Evolutionary conservation across 2,888 invertebrate species (phyloP).

Genomic region (Elysia crispata): DNA sequence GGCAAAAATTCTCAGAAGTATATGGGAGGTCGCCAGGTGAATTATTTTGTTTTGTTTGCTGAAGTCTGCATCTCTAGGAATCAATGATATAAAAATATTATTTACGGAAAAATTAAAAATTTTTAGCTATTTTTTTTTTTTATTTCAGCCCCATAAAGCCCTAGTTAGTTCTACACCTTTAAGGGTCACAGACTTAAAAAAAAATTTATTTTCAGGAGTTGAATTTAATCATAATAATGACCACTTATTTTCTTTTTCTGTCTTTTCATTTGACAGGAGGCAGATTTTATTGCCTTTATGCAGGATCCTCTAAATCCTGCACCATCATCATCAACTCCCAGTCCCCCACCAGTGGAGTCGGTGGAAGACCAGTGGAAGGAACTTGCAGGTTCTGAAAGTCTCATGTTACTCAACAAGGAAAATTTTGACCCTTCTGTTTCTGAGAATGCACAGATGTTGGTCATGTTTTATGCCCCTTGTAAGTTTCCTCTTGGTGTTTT

Average conservation of each 20-base stretch:
- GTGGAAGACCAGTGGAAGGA: slow-evolving; percentile 78
- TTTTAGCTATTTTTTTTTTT: no score
- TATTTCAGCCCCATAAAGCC: no score
- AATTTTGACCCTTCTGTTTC: slow-evolving; percentile 78
- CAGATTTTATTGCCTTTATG: slow-evolving; percentile 84
- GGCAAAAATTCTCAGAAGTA: slow-evolving; percentile 84
- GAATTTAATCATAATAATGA: background rate
- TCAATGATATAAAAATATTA: no score
- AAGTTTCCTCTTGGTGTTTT: slow-evolving; percentile 59
- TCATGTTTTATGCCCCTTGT: slow-evolving; percentile 79
- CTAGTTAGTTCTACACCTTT: no score
- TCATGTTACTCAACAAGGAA: slow-evolving; percentile 85
- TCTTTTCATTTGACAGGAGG: slow-evolving; percentile 79
- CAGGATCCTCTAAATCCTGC: slow-evolving; percentile 77
- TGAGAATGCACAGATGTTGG: slow-evolving; percentile 80
- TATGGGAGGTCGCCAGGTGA: slow-evolving; percentile 82
- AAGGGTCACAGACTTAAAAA: no score
- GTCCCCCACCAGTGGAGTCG: slow-evolving; percentile 63
- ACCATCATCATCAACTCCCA: slow-evolving; percentile 64
- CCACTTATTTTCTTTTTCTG: background rate
- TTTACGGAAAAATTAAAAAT: no score
- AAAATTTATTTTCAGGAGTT: no score
- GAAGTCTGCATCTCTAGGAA: no score
- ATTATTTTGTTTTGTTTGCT: no score
- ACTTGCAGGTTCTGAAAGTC: slow-evolving; percentile 80